A percentile compares a stretch with the other conserved stretches of the same genome.
phyloP scores from a whole-genome alignment of 2,888 invertebrate species.

The Physocephala rufipes region DNA sequence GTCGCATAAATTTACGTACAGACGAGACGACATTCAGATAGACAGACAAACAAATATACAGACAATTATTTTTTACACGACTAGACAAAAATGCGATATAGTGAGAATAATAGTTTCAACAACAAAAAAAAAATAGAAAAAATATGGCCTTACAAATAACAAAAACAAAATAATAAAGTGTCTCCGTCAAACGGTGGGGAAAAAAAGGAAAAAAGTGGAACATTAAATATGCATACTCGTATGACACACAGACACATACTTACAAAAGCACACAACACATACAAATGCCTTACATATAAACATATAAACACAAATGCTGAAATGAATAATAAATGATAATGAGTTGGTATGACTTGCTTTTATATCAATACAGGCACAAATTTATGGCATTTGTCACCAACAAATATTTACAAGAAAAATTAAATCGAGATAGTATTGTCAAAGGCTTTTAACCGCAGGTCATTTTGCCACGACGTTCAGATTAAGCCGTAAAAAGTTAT shows the following conservation, averaged over 20 bases:
- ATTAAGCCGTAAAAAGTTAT: too few species aligned
- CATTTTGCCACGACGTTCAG: too few species aligned
- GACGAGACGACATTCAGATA: too few species aligned
- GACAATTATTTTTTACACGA: too few species aligned
- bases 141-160: background rate
- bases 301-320: conserved; percentile 19
- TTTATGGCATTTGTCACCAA: background rate
- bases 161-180: background rate
- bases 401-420: too few species aligned
- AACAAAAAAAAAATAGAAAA: background rate
- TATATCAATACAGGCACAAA: background rate
- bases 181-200: background rate
- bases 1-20: too few species aligned
- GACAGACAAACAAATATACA: too few species aligned
- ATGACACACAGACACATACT: background rate
- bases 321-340: conserved; percentile 28
- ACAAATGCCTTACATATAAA: background rate
- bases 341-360: background rate
- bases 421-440: too few species aligned
- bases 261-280: background rate
- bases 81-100: background rate
- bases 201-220: conserved; percentile 6
- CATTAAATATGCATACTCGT: background rate
- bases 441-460: too few species aligned
- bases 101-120: background rate